Evolutionary conservation across 2,797 vertebrate species (phyloP).

Genomic region (Mustela erminea): DNA sequence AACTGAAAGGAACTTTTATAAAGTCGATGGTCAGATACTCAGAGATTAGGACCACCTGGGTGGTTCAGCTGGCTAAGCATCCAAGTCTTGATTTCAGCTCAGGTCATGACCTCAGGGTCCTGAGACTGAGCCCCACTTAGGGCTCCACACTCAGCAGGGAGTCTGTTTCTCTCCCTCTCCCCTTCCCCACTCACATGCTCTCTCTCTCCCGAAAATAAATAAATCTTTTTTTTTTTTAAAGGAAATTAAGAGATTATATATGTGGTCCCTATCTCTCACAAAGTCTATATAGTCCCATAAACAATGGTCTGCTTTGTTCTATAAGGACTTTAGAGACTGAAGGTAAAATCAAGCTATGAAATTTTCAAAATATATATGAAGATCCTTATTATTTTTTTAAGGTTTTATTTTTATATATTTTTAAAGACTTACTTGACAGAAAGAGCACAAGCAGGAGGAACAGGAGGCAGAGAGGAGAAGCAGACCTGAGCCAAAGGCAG

Average conservation of each 20-base stretch:
- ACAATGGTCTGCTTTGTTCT: not conserved
- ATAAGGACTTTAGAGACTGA: not conserved
- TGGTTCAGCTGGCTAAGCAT: not conserved
- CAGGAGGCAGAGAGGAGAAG: not conserved
- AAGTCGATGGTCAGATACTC: not conserved
- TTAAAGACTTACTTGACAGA: not conserved
- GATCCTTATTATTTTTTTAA: not conserved
- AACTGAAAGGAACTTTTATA: not conserved
- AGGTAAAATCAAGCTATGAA: not conserved
- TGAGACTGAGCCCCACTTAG: not conserved
- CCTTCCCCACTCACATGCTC: not conserved
- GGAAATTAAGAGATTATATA: not conserved
- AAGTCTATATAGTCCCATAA: not conserved
- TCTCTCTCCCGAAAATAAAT: not conserved
- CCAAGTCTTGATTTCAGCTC: not conserved
- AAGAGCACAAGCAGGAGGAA: not conserved
- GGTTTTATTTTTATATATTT: not conserved
- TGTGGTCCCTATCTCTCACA: not conserved
- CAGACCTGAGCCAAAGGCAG: not conserved
- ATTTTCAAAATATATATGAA: conserved; percentile 4
- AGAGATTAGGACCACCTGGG: not conserved
- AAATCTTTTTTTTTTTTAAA: not conserved
- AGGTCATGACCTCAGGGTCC: not conserved
- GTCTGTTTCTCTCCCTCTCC: not conserved
- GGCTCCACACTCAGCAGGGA: not conserved